phyloP scores from a whole-genome alignment of 2,797 vertebrate genomes.

The Micromesistius poutassou region DNA sequence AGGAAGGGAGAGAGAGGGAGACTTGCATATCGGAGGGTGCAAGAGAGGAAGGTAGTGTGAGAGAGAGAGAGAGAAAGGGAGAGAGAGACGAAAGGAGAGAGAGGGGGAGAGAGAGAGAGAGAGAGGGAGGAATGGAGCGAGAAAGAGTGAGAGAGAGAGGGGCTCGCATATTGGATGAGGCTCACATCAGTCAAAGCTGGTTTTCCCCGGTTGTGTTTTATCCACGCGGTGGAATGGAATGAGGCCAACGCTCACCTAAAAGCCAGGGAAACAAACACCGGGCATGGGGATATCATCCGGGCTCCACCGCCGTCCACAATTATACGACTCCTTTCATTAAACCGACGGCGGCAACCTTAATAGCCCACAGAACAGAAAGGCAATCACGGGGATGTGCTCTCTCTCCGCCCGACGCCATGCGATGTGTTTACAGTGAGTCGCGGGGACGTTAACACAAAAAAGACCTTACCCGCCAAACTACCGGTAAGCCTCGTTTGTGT shows the following conservation, averaged over 20 bases:
- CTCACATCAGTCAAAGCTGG: constrained; percentile 90
- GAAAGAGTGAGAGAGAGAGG: constrained; percentile 29
- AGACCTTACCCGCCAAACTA: no score
- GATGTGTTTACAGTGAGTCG: no score
- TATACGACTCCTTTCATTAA: not conserved
- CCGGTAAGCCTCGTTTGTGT: no score
- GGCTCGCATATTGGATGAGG: constrained; percentile 85
- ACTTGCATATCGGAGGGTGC: no score
- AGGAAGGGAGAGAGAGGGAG: constrained; percentile 58
- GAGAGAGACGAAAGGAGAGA: not conserved
- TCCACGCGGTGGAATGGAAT: not conserved
- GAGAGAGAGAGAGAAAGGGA: constrained; percentile 33
- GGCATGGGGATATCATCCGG: not conserved
- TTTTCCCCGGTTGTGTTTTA: constrained; percentile 51
- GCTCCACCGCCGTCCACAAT: not conserved
- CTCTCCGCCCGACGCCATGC: no score
- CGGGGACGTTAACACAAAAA: no score
- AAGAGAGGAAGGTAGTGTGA: not conserved
- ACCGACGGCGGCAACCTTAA: not conserved
- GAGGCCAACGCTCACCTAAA: not conserved
- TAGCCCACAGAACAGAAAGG: not conserved
- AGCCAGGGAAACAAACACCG: not conserved
- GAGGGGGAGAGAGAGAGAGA: no score
- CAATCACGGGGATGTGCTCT: no score
- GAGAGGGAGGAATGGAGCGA: no score